Conservation (phyloP, 2,888 invertebrate species). For the Theretra japonica region DNA sequence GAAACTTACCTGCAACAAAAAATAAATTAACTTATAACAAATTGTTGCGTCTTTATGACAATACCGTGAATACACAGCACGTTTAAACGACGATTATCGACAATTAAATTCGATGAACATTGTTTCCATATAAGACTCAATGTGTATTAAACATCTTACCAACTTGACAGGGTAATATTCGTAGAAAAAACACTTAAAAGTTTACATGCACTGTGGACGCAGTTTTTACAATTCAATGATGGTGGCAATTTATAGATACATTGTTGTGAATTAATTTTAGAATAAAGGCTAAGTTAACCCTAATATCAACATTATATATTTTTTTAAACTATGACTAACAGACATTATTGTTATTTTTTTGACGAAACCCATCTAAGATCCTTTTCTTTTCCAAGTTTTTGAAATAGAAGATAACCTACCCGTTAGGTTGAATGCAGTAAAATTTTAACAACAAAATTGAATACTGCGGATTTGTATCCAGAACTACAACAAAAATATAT, state of each 20-base stretch:
- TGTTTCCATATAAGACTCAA: neutral
- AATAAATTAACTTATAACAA: conserved; percentile 13
- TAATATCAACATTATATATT: too few relatives aligned
- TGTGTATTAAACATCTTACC: neutral
- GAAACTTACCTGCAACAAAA: conserved; percentile 18
- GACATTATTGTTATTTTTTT: too few relatives aligned
- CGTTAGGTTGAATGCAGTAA: too few relatives aligned
- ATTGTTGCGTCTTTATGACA: conserved; percentile 8
- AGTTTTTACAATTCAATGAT: neutral
- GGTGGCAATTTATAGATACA: neutral
- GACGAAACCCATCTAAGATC: too few relatives aligned
- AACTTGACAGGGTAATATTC: neutral
- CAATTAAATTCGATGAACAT: conserved; percentile 20
- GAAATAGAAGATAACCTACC: too few relatives aligned
- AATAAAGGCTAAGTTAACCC: neutral
- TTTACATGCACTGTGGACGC: neutral
- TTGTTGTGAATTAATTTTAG: too few relatives aligned
- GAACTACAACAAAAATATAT: too few relatives aligned
- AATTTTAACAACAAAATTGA: too few relatives aligned
- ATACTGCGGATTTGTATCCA: too few relatives aligned
- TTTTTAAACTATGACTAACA: too few relatives aligned
- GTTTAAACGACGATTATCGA: neutral
- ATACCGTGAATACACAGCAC: neutral
- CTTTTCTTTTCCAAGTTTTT: too few relatives aligned
- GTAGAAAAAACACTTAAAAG: neutral